Conservation (phyloP, 2,797 vertebrate genomes). For the Spea hammondii region DNA sequence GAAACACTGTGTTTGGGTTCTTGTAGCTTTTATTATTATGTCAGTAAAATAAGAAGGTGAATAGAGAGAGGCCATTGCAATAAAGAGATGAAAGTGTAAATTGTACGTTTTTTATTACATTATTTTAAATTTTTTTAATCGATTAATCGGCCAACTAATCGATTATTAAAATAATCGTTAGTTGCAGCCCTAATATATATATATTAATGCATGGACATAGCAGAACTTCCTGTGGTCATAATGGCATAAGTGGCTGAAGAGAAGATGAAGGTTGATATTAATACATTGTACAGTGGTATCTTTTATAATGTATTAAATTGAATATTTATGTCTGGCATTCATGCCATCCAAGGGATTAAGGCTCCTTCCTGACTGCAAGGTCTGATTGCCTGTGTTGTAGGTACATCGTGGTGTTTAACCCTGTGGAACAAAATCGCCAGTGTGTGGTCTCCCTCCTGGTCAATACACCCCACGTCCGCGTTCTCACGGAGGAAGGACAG, state of each 20-base stretch:
- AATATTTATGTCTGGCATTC: background rate
- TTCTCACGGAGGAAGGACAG: constrained; percentile 89
- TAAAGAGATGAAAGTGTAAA: too few relatives aligned
- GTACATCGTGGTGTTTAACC: constrained; percentile 93
- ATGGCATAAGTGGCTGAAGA: background rate
- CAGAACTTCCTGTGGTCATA: background rate
- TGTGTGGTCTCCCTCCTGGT: constrained; percentile 82
- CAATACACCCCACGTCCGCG: constrained; percentile 74
- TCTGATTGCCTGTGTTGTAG: constrained; percentile 58
- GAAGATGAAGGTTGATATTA: background rate
- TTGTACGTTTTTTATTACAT: too few relatives aligned
- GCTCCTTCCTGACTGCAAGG: background rate
- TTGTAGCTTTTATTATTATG: too few relatives aligned
- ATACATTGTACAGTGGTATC: background rate
- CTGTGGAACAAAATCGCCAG: constrained; percentile 87
- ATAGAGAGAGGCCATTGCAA: too few relatives aligned
- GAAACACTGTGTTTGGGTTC: too few relatives aligned
- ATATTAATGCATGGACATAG: background rate
- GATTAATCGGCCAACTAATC: too few relatives aligned
- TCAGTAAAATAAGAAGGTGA: too few relatives aligned
- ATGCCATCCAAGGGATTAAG: background rate
- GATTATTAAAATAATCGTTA: too few relatives aligned
- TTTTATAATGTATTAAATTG: constrained; percentile 2
- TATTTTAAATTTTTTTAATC: too few relatives aligned
- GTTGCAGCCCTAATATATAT: too few relatives aligned